Base-by-base conservation (phyloP, 2,888 invertebrate genomes). In the Tenthredo distinguenda region DNA sequence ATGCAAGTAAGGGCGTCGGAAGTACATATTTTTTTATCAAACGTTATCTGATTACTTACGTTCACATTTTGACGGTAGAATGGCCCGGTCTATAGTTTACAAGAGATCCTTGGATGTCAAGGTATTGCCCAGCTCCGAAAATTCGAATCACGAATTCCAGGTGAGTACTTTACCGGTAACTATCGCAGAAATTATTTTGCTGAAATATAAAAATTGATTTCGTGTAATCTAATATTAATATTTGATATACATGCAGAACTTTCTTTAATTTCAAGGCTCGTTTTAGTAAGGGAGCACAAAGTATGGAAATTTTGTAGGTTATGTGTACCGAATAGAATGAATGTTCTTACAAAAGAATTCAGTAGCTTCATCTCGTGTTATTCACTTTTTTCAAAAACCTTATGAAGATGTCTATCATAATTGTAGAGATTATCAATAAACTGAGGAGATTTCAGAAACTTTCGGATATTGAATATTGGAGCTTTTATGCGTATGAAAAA, bases 41-140 rank as follows among this genome's bases (percentile, higher is more conserved):
- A 1, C 2, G 10, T 62, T 62, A 62, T 26, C 26, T 26, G 3
- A 26, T 26, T 34, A 62, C 18, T 34, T 6, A 68, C 12, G 34
- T 18, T 34, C 34, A 68, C 34, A 18, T 34, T 18, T 7, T 1
- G 10, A 74, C 72, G 21, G n/a, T 43, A 74, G 0, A 74, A 90
- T 90, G 90, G 90, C 90, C 71, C 88, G 90, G 50, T 87, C 71
- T 12, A 21, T 58, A 1, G 9, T 86, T 3, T 90, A 88, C 12
- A 72, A 79, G n/a, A 86, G 90, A 2, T 21, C 76, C 12, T 88
- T 72, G 0, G 18, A 26, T 76, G 81, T 21, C 40, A 81, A 81
- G 40, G 62, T 81, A 12, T 21, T 62, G 40, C 21, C 40, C 15
- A 21, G 6, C n/a, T n/a, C 37, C 12, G 81, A 21, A 34, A 62